phyloP scores from a whole-genome alignment of 1,140 invertebrate species.

The Apocrypta bakeri region DNA sequence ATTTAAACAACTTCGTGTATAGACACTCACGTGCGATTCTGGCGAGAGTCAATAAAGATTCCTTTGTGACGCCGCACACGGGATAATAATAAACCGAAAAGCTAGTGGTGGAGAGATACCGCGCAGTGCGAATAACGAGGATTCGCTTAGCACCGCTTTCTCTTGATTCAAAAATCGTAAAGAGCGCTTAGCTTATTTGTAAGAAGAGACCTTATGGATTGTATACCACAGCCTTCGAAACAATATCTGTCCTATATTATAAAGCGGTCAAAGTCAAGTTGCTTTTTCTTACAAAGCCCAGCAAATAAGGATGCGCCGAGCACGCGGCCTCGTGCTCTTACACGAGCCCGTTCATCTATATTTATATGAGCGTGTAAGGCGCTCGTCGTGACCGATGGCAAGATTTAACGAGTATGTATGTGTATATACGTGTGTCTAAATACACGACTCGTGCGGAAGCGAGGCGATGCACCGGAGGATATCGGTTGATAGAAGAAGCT shows the following conservation, averaged over 20 bases:
- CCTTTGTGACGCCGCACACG: constrained; percentile 56
- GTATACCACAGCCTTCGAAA: background rate
- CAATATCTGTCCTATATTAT: constrained; percentile 18
- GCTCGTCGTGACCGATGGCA: constrained; percentile 41
- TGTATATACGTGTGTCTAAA: too few species aligned
- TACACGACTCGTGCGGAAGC: background rate
- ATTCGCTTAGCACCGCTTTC: too few species aligned
- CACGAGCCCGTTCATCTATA: background rate
- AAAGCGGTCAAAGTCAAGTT: constrained; percentile 39
- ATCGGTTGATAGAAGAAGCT: background rate
- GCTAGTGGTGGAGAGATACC: background rate
- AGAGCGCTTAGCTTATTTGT: too few species aligned
- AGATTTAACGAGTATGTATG: constrained; percentile 39
- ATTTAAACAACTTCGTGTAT: constrained; percentile 4
- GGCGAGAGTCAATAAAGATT: constrained; percentile 58
- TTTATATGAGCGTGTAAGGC: background rate
- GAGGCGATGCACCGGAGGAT: background rate
- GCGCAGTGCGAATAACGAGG: background rate
- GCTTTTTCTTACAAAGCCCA: constrained; percentile 25
- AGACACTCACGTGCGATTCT: background rate
- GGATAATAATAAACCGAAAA: constrained; percentile 41
- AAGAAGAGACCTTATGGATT: too few species aligned
- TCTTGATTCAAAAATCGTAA: too few species aligned
- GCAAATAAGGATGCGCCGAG: constrained; percentile 35
- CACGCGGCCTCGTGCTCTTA: background rate